Conservation (phyloP, 2,888 invertebrate genomes). For the Eumerus sabulonum region DNA sequence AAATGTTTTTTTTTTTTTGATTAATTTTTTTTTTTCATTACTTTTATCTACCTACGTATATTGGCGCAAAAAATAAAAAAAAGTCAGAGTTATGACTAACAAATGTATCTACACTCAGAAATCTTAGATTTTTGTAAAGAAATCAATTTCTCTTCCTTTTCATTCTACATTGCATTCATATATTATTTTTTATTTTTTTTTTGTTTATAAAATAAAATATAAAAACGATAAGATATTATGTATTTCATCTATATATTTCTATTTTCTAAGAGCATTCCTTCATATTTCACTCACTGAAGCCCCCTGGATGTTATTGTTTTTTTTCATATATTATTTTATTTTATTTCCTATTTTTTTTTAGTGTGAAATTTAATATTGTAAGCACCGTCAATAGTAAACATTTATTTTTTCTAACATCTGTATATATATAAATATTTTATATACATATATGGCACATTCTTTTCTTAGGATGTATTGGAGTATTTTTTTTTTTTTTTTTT, state of each 20-base stretch:
- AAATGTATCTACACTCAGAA: constrained; percentile 43
- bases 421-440: constrained; percentile 34
- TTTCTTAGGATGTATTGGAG: constrained; percentile 52
- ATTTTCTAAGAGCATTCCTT: constrained; percentile 30
- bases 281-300: constrained; percentile 56
- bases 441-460: constrained; percentile 53
- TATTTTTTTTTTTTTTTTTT: constrained; percentile 57
- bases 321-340: not conserved
- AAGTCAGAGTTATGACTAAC: constrained; percentile 18
- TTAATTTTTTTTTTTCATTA: constrained; percentile 49
- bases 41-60: constrained; percentile 49
- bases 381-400: constrained; percentile 46
- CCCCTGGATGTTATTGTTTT: constrained; percentile 64
- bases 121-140: constrained; percentile 7
- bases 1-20: constrained; percentile 21
- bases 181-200: constrained; percentile 3
- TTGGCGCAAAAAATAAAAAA: constrained; percentile 41
- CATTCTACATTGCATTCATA: constrained; percentile 14
- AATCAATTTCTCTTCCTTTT: constrained; percentile 4
- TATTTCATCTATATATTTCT: constrained; percentile 12
- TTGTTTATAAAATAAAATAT: constrained; percentile 10
- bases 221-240: constrained; percentile 23
- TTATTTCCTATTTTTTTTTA: constrained; percentile 48
- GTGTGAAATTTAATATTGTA: constrained; percentile 61
- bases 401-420: constrained; percentile 7